phyloP scores from a whole-genome alignment of 2,888 invertebrate genomes.

The Dicyrtoma fusca region DNA sequence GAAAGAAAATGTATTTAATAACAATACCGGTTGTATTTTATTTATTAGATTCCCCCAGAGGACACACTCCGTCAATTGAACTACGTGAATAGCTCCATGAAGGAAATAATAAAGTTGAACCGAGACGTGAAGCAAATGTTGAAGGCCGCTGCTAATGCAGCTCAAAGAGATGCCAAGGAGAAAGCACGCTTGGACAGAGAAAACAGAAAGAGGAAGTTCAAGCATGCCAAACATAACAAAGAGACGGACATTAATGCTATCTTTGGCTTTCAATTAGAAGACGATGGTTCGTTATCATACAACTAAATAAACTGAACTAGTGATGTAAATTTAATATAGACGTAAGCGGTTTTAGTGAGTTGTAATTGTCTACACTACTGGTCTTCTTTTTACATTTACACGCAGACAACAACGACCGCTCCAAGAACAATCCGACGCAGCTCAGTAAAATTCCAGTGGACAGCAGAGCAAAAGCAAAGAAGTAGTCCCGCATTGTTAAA shows the following conservation, averaged over 20 bases:
- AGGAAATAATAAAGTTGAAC: conserved; percentile 50
- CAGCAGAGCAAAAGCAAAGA: not conserved
- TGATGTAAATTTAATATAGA: too few relatives aligned
- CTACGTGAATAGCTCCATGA: conserved; percentile 49
- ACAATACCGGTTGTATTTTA: not conserved
- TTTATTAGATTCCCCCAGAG: conserved; percentile 32
- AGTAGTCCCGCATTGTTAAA: conserved; percentile 2
- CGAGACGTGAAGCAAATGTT: conserved; percentile 53
- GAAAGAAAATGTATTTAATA: too few relatives aligned
- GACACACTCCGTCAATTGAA: conserved; percentile 51
- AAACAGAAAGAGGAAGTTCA: conserved; percentile 5
- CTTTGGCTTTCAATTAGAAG: conserved; percentile 13
- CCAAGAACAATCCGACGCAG: not conserved
- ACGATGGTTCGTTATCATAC: too few relatives aligned
- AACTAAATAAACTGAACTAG: too few relatives aligned
- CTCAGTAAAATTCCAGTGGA: not conserved
- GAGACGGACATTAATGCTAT: conserved; percentile 5
- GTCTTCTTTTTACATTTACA: too few relatives aligned
- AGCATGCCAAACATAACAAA: conserved; percentile 8
- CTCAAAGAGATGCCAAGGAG: conserved; percentile 19
- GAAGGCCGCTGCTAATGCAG: conserved; percentile 25
- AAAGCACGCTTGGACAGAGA: conserved; percentile 16
- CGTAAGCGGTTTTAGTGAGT: too few relatives aligned
- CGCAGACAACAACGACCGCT: not conserved
- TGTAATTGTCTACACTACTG: not conserved